Base-by-base conservation (phyloP, 1,140 invertebrate species). In the Euura lappo region DNA sequence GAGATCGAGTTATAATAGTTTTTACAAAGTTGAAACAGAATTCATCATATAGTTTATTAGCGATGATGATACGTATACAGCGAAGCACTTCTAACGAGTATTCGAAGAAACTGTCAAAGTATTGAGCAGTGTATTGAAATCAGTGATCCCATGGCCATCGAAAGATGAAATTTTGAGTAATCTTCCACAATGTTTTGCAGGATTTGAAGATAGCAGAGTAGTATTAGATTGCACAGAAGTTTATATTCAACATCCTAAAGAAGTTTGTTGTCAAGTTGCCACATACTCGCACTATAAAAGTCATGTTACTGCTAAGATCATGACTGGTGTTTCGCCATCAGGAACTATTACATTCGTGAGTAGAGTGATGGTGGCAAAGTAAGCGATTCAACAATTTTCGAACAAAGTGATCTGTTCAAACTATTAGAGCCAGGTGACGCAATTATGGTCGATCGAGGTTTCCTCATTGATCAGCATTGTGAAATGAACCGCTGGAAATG, bases 241-340 rank as follows among this genome's bases (percentile, higher is more conserved):
- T 28, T 28, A 28, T 28, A 28, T 28, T 28, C 28, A 28, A 28
- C 28, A 28, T 28, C 28, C 28, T 28, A 28, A 28, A 28, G 28
- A 28, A 28, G 28, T 28, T 28, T 28, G 28, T 28, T 28, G 28
- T 28, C 28, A 28, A 28, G 28, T 28, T 28, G 28, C 28, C 28
- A 28, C 28, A 28, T 28, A 28, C 28, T 28, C 28, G 28, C 28
- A 28, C 28, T 28, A 28, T 28, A 28, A 28, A 28, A 28, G 28
- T 28, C 28, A 28, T 28, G 28, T 28, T 28, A 87, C 83, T 10
- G 73, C 75, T 28, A 87, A 86, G 76, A 71, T 79, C 43, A 76
- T 87, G 70, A 80, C 84, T 44, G 81, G 80, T 6, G 79, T 87
- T 65, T 74, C 79, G 46, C 84, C 84, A 65, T 77, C 72, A 28